Conservation (phyloP, 2,888 invertebrate species). For the Apamea epomidion region DNA sequence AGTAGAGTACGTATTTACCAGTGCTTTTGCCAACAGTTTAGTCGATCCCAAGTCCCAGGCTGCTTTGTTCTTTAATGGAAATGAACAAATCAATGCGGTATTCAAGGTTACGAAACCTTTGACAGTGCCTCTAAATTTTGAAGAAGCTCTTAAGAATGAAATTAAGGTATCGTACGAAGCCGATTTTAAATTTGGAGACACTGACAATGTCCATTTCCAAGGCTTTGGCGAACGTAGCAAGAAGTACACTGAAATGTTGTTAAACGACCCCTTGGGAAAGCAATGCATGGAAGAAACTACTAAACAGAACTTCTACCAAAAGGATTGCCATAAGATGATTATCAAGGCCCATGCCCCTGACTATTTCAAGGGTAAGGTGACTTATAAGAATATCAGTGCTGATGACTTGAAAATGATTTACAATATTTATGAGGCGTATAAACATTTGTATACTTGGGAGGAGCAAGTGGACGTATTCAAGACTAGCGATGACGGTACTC, state of each 20-base stretch:
- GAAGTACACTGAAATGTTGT: conserved; percentile 86
- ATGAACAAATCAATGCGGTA: conserved; percentile 86
- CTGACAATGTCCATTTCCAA: conserved; percentile 81
- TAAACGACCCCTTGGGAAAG: conserved; percentile 82
- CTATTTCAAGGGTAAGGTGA: conserved; percentile 83
- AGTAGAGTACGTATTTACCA: conserved; percentile 87
- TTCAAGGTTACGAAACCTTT: conserved; percentile 85
- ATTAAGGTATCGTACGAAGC: conserved; percentile 85
- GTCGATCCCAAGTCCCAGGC: conserved; percentile 89
- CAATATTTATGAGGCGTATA: background rate
- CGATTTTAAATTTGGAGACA: conserved; percentile 88
- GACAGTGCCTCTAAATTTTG: conserved; percentile 88
- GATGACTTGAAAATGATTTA: background rate
- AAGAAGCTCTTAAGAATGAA: conserved; percentile 88
- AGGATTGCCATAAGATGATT: conserved; percentile 90
- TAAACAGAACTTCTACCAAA: conserved; percentile 89
- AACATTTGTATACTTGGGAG: background rate
- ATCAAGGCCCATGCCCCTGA: conserved; percentile 90
- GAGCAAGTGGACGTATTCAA: background rate
- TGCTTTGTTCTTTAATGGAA: conserved; percentile 83
- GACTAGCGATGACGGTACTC: conserved; percentile 79
- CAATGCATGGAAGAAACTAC: conserved; percentile 88
- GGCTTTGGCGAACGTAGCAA: conserved; percentile 88
- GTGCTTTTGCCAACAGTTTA: conserved; percentile 88
- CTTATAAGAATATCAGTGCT: conserved; percentile 81